Evolutionary conservation across 2,113 vertebrate species (phyloP), one percentile per base, ranked within the genome.

Genomic region (Varanus komodoensis): DNA sequence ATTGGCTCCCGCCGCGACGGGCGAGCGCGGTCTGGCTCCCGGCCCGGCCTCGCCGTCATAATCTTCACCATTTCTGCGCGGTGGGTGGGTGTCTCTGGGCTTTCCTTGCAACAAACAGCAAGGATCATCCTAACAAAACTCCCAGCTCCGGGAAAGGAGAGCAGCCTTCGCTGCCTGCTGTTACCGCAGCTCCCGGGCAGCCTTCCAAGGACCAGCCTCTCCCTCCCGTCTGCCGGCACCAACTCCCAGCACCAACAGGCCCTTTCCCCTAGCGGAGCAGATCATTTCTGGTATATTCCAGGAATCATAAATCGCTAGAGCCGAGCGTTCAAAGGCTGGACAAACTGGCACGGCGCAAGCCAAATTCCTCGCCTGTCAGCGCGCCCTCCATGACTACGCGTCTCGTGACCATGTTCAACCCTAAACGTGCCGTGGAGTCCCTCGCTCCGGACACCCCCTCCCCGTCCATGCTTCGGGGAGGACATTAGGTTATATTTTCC

Each of bases 11-110:
- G 89, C 93, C 64, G 89, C 89, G 54, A 8, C 86, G 95, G 94
- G 95, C 95, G 91, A 96, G 94, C 93, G 95, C 95, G 87, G 96
- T 93, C 96, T 93, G 82, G 94, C 94, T 96, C 94, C 93, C 92
- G 96, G 92, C 95, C 95, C 95, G 92, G 94, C 94, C 93, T 93
- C 12, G 48, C 48, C 23, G 50, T 4, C 4, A 8, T 32, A 27
- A 29, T 38, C n/a, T 5, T 12, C 64, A 73, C 73, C 94, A 96
- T 92, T 93, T 87, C 92, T 71, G 91, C 54, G 12, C 83, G 83
- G 93, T 91, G 93, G 93, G 95, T 95, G 96, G 95, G 94, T 93
- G 95, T 95, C 92, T 95, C 94, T 86, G 93, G 93, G 93, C 92
- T 95, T 73, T 93, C 92, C 5, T 89, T 94, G 93, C 92, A 93